phyloP scores from a whole-genome alignment of 2,888 invertebrate species.

The Oeneis ivallda region DNA sequence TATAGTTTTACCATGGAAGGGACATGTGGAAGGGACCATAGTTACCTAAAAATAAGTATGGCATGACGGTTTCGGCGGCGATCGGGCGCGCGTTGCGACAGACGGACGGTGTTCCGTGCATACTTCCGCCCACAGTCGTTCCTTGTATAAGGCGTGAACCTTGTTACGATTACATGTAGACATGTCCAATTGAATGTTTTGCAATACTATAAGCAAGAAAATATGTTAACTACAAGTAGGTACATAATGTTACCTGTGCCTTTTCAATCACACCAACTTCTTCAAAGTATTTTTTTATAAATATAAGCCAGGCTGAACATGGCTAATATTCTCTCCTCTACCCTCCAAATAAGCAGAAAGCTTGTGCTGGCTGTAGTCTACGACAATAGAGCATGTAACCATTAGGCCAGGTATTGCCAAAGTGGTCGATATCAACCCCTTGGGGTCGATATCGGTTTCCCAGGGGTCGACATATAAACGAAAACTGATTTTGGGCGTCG shows the following conservation, averaged over 20 bases:
- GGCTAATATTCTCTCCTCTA: too few relatives aligned
- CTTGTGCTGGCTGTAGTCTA: too few relatives aligned
- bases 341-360: too few relatives aligned
- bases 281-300: too few relatives aligned
- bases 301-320: too few relatives aligned
- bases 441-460: too few relatives aligned
- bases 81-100: slow-evolving; percentile 35
- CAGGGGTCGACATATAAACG: too few relatives aligned
- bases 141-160: slow-evolving; percentile 62
- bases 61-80: slow-evolving; percentile 30
- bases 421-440: too few relatives aligned
- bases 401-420: too few relatives aligned
- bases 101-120: slow-evolving; percentile 47
- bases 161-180: slow-evolving; percentile 63
- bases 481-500: too few relatives aligned
- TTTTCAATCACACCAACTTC: not conserved
- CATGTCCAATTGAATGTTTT: slow-evolving; percentile 50
- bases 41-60: slow-evolving; percentile 32
- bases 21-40: slow-evolving; percentile 11
- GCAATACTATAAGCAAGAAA: slow-evolving; percentile 18
- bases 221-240: not conserved
- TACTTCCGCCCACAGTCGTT: slow-evolving; percentile 69
- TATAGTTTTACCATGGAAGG: slow-evolving; percentile 5
- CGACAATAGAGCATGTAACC: too few relatives aligned
- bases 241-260: not conserved